Evolutionary conservation across 2,888 invertebrate species (phyloP).

Genomic region (Caenorhabditis zanzibari): DNA sequence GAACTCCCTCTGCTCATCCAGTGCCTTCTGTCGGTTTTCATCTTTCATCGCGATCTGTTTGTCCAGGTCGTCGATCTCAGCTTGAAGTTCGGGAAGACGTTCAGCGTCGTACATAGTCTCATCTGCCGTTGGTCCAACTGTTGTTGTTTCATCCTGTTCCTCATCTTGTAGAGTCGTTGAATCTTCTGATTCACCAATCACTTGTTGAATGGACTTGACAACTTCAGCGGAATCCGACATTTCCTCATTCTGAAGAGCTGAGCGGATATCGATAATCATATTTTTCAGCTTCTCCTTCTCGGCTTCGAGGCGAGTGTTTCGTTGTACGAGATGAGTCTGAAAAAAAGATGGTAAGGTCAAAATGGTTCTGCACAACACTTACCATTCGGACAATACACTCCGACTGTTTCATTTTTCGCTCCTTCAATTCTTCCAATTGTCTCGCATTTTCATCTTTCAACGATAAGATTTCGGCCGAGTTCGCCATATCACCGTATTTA

Average conservation of each 20-base stretch:
- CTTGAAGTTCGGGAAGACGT: slow-evolving; percentile 49
- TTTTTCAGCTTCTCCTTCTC: slow-evolving; percentile 41
- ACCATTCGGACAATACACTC: slow-evolving; percentile 58
- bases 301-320: slow-evolving; percentile 34
- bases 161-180: slow-evolving; percentile 24
- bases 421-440: slow-evolving; percentile 43
- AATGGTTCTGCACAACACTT: background rate
- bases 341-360: slow-evolving; percentile 1
- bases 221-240: slow-evolving; percentile 49
- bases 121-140: slow-evolving; percentile 18
- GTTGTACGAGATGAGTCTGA: slow-evolving; percentile 43
- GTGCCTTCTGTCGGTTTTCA: slow-evolving; percentile 57
- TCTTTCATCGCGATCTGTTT: slow-evolving; percentile 61
- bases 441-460: slow-evolving; percentile 50
- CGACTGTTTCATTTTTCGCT: slow-evolving; percentile 51
- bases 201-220: slow-evolving; percentile 24
- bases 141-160: slow-evolving; percentile 44
- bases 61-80: slow-evolving; percentile 60
- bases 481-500: slow-evolving; percentile 19
- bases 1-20: slow-evolving; percentile 51
- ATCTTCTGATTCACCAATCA: slow-evolving; percentile 37
- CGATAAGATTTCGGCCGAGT: slow-evolving; percentile 29
- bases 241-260: slow-evolving; percentile 45
- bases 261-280: slow-evolving; percentile 32
- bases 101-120: slow-evolving; percentile 56